phyloP scores from a whole-genome alignment of 37 sponge, comb jelly and placozoan species.

The Theonella swinhoei region DNA sequence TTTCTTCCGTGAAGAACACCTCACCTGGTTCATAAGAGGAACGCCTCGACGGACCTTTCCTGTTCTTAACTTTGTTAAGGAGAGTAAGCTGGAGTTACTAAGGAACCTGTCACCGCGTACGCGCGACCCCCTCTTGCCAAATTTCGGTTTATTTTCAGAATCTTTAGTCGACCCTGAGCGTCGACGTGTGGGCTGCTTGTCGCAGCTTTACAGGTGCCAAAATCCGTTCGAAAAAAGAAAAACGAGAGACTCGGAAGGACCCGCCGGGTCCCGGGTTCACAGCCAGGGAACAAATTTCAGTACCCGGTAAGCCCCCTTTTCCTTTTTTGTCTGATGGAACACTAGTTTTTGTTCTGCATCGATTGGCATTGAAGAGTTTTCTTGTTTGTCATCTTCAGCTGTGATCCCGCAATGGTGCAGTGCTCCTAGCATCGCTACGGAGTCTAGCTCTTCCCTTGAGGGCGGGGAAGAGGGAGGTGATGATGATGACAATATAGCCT shows the following conservation, averaged over 20 bases:
- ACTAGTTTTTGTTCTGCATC: no score
- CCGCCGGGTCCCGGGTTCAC: conserved; percentile 8
- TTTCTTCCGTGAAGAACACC: no score
- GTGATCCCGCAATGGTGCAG: conserved; percentile 23
- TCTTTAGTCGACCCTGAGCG: neutral
- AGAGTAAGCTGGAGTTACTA: neutral
- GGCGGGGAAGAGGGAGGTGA: conserved; percentile 42
- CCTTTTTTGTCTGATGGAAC: neutral
- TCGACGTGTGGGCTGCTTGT: conserved; percentile 14
- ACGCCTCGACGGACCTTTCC: neutral
- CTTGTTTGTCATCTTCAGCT: neutral
- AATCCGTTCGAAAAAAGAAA: conserved; percentile 29
- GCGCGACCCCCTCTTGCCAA: neutral
- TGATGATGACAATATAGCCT: conserved; percentile 69
- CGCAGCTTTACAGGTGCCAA: conserved; percentile 34
- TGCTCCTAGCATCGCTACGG: conserved; percentile 31
- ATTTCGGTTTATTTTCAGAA: neutral
- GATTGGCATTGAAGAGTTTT: neutral
- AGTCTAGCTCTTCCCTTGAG: conserved; percentile 12
- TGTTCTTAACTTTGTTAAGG: no score
- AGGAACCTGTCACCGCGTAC: neutral
- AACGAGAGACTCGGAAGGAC: neutral
- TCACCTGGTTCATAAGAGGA: neutral
- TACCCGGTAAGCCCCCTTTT: neutral
- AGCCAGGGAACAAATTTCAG: neutral